Conservation (phyloP, 2,797 vertebrate genomes). For the Melanogrammus aeglefinus region DNA sequence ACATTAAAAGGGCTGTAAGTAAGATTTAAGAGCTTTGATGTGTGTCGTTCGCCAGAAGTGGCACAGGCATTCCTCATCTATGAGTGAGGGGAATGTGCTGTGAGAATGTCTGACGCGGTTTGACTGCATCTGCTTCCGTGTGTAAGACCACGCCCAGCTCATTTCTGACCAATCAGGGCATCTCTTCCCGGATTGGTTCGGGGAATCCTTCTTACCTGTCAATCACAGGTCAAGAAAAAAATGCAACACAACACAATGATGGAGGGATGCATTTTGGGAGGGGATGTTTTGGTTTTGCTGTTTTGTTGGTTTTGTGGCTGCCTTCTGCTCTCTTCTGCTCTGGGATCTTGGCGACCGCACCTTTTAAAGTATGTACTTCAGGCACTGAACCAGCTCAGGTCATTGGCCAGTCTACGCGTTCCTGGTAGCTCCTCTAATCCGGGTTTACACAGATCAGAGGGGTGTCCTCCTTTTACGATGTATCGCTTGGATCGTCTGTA, state of each 20-base stretch:
- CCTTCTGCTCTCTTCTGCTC: not conserved
- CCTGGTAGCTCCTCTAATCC: not conserved
- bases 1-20: not conserved
- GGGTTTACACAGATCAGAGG: not conserved
- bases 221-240: not conserved
- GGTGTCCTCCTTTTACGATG: not conserved
- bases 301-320: no score
- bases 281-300: not conserved
- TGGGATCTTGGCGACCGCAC: not conserved
- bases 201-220: not conserved
- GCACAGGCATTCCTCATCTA: not conserved
- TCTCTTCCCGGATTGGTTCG: not conserved
- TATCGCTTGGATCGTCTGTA: not conserved
- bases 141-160: not conserved
- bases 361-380: not conserved
- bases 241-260: not conserved
- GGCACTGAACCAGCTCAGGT: not conserved
- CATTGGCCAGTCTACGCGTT: not conserved
- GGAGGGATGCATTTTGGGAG: not conserved
- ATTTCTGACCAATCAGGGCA: conserved; percentile 1
- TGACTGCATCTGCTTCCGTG: not conserved
- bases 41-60: not conserved
- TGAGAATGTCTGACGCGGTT: not conserved
- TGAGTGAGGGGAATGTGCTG: not conserved
- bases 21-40: not conserved